Percentiles rank a stretch among this genome's conserved stretches.
These are phyloP conservation scores for Chrysolina americana DNA, from an alignment of 2,888 invertebrate species.

Conservation along the genomic window DNA sequence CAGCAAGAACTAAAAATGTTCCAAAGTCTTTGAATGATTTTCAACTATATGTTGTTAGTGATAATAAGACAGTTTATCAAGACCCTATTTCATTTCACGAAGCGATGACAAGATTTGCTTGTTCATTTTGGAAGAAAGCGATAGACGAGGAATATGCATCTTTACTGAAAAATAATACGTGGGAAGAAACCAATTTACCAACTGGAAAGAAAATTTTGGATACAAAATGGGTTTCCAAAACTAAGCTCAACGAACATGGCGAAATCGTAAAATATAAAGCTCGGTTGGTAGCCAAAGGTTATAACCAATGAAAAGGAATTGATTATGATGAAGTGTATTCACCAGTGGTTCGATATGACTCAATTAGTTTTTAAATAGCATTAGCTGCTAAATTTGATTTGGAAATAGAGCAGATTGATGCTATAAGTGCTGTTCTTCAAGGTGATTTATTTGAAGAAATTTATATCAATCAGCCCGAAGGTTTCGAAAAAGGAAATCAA, in stretches of 20 bases:
- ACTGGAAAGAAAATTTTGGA: neutral
- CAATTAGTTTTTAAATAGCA: neutral
- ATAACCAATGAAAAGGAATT: neutral
- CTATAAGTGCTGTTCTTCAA: constrained; percentile 6
- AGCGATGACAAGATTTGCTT: neutral
- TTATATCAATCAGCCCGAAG: constrained; percentile 29
- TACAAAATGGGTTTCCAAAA: neutral
- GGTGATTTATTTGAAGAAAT: constrained; percentile 6
- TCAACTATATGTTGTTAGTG: neutral
- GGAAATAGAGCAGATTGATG: constrained; percentile 2
- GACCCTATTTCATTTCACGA: neutral
- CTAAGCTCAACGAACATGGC: neutral
- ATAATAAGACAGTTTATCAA: neutral
- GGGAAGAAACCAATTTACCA: neutral
- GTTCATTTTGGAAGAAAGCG: neutral
- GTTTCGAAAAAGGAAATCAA: neutral
- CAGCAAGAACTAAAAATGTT: too few species aligned
- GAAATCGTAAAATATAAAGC: neutral
- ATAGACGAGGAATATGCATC: neutral
- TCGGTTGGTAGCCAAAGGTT: neutral
- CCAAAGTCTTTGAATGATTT: too few species aligned
- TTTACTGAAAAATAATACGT: neutral
- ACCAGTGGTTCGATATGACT: neutral
- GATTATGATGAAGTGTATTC: neutral
- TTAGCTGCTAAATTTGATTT: constrained; percentile 5